phyloP scores from a whole-genome alignment of 37 sponge, comb jelly and placozoan species.

The Agelas oroides region DNA sequence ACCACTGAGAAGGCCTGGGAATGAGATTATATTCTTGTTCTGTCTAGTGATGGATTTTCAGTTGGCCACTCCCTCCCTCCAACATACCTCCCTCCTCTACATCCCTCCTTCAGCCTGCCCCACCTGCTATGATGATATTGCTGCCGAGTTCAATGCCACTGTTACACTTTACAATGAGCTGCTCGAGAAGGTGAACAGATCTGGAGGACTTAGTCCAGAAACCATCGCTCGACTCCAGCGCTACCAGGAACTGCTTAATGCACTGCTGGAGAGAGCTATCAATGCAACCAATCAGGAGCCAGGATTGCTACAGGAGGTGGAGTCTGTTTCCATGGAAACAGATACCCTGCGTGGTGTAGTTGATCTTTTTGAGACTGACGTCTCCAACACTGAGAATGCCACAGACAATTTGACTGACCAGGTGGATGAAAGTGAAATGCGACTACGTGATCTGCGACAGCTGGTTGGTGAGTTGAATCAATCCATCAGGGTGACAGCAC shows the following conservation, averaged over 20 bases:
- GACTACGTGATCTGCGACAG: background rate
- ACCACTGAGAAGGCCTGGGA: no score
- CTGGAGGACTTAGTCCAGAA: background rate
- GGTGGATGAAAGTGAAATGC: background rate
- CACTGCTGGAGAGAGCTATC: background rate
- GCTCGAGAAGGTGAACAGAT: background rate
- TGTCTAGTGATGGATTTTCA: no score
- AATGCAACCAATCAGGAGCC: constrained; percentile 3
- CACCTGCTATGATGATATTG: constrained; percentile 1
- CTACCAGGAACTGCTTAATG: background rate
- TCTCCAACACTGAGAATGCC: background rate
- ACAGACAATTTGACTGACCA: background rate
- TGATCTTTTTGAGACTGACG: background rate
- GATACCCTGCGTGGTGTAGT: background rate
- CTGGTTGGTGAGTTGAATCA: background rate
- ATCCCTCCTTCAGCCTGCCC: constrained; percentile 25
- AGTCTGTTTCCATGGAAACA: background rate
- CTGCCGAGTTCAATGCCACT: constrained; percentile 1
- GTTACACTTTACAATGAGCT: constrained; percentile 3
- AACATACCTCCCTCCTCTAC: no score
- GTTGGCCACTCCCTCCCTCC: no score
- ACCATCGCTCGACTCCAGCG: background rate
- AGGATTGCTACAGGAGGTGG: background rate
- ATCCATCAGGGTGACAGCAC: background rate
- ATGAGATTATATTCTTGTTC: no score